phyloP scores from a whole-genome alignment of 2,797 vertebrate genomes.

The Clarias laeviceps region DNA sequence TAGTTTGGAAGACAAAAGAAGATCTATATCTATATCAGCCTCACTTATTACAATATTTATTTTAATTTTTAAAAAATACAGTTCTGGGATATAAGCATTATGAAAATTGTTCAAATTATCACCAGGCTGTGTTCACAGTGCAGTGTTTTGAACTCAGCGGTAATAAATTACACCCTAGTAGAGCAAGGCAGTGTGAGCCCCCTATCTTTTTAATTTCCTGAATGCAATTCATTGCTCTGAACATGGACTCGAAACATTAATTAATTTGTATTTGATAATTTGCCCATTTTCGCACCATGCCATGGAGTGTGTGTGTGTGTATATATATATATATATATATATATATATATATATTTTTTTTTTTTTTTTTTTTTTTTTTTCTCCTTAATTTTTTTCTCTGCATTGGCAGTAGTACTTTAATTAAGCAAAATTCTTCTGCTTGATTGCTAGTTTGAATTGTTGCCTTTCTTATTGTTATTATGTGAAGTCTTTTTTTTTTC shows the following conservation, averaged over 20 bases:
- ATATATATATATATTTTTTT: slow-evolving; percentile 22
- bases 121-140: slow-evolving; percentile 59
- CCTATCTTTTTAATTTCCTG: slow-evolving; percentile 80
- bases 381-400: slow-evolving; percentile 69
- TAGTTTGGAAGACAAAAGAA: slow-evolving; percentile 41
- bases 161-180: slow-evolving; percentile 66
- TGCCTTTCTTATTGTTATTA: slow-evolving; percentile 49
- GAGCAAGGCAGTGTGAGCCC: slow-evolving; percentile 56
- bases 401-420: slow-evolving; percentile 75
- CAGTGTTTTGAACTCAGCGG: slow-evolving; percentile 65
- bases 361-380: slow-evolving; percentile 55
- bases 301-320: slow-evolving; percentile 60
- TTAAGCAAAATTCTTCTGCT: slow-evolving; percentile 70
- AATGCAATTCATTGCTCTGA: slow-evolving; percentile 75
- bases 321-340: too few relatives aligned
- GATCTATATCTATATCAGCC: slow-evolving; percentile 42
- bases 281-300: slow-evolving; percentile 69
- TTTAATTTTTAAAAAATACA: slow-evolving; percentile 67
- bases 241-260: slow-evolving; percentile 74
- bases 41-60: slow-evolving; percentile 56
- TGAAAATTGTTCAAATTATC: slow-evolving; percentile 66
- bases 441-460: slow-evolving; percentile 70
- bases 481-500: slow-evolving; percentile 26
- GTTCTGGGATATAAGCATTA: slow-evolving; percentile 62
- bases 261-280: slow-evolving; percentile 82